Base-by-base conservation (phyloP, 2,797 vertebrate species). In the Babyrousa celebensis region DNA sequence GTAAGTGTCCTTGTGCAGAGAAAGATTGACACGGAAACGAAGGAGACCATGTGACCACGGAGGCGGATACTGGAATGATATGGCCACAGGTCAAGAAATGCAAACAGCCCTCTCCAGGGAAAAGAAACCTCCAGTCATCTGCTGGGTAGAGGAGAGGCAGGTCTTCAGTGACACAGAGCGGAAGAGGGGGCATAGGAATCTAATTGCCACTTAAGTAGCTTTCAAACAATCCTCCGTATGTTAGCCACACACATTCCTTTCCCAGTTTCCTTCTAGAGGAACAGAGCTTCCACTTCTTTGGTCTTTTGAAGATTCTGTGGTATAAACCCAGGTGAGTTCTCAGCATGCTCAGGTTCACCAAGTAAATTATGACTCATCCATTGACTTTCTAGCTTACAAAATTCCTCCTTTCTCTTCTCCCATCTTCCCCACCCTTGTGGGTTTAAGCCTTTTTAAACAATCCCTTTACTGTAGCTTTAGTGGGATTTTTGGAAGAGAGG, bases 381-480 rank as follows among this genome's bases (percentile, higher is more conserved):
- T 15, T 6, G 5, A 43, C 20, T 67, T 83, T 83, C 52, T 25
- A 36, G 8, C 56, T 60, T 63, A 48, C 43, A 87, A 58, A 71
- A 72, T 16, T 56, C 11, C 32, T 56, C 18, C 12, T 63, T 58
- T 70, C 48, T 80, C 58, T 32, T 85, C 21, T 60, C 25, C 71
- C 27, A 52, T 40, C 60, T n/a, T 91, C 6, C 21, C 48, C 11
- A 40, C 15, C 18, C 48, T 56, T 71, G n/a, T 62, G 23, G 21
- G n/a, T 27, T 74, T 14, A 72, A 54, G 62, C 72, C 23, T 89
- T 88, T 94, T 83, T 48, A 87, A 91, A 65, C 23, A 83, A 36
- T 52, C 29, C 7, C 36, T 91, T 17, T 63, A n/a, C 71, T 85
- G 63, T n/a, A 25, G 48, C 40, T 86, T n/a, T 62, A 23, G 3